Conservation (phyloP, 2,888 invertebrate genomes). For the Gymnosoma rotundatum region DNA sequence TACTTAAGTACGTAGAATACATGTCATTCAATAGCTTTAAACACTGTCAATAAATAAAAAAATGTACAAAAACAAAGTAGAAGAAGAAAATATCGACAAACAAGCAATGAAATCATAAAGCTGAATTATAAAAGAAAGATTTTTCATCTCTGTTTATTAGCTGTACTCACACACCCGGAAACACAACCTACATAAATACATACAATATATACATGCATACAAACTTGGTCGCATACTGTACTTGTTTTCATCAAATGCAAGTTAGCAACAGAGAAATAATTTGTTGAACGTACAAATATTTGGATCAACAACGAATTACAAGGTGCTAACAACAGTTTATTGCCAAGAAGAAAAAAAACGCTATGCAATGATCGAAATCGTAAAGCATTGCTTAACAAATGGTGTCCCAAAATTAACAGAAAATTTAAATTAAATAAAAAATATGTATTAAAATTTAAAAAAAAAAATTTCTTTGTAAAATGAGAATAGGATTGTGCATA, state of each 20-base stretch:
- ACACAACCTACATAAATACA: not conserved
- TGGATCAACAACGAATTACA: conserved; percentile 15
- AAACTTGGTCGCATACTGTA: conserved; percentile 6
- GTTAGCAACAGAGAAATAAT: not conserved
- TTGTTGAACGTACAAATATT: not conserved
- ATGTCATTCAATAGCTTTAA: conserved; percentile 65
- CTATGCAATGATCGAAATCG: too few species aligned
- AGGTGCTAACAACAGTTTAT: not conserved
- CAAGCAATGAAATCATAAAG: conserved; percentile 61
- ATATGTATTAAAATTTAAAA: too few species aligned
- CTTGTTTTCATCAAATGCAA: not conserved
- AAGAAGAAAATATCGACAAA: conserved; percentile 52
- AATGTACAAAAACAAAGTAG: conserved; percentile 30
- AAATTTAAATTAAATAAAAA: too few species aligned
- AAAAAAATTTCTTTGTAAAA: too few species aligned
- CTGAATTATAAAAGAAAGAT: conserved; percentile 60
- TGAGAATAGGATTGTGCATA: too few species aligned
- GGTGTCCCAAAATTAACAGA: too few species aligned
- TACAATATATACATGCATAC: not conserved
- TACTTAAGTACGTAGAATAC: conserved; percentile 63
- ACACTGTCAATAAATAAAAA: conserved; percentile 61
- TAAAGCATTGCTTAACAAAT: too few species aligned
- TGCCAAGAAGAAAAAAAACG: too few species aligned
- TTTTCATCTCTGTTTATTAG: conserved; percentile 65
- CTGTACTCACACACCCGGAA: conserved; percentile 14